Evolutionary conservation across 2,797 vertebrate genomes (phyloP), one percentile per base, ranked within the genome.

Genomic region (Falco berigora): DNA sequence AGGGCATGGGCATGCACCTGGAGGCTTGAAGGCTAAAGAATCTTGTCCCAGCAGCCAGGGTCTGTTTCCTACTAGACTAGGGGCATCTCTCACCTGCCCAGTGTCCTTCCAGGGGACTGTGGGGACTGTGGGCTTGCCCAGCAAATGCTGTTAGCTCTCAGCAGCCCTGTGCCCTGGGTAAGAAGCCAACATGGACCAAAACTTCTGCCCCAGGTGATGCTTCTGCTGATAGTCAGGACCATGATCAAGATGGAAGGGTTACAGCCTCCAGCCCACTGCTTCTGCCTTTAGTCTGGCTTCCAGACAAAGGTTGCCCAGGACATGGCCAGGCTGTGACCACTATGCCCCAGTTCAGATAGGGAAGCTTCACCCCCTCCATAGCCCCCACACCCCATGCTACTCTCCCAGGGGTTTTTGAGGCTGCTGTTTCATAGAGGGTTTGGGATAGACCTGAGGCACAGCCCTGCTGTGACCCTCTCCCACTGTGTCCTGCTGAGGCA

Each of bases 341-440:
- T 2, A 0, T 50, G 32, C 47, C 13, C 12, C 20, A 13, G 18
- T 47, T 91, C 40, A 73, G n/a, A 67, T 0, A 67, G 34, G 32
- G 40, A 72, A 9, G 13, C 47, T 69, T 92, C 67, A 61, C 6
- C 9, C 20, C 10, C 9, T 52, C 49, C 55, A 7, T 40, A 50
- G 4, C 4, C 15, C 12, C 10, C 0, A 0, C 23, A 59, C 2
- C 5, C 16, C 0, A 0, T 36, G 34, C 17, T 75, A 42, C 9
- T 78, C 28, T 78, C 38, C 27, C 12, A 59, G 50, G 23, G 14
- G 9, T 23, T 81, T 91, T 49, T 1, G 2, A 86, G 46, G 53
- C 19, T 2, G 1, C 9, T 42, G 3, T 50, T 80, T 63, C 9
- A 2, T 38, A 40, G 28, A 5, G 16, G 3, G 21, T 18, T 67